Evolutionary conservation across 2,888 invertebrate genomes (phyloP), one percentile per base, ranked within the genome.

Genomic region (Gandaritis pyraliata): DNA sequence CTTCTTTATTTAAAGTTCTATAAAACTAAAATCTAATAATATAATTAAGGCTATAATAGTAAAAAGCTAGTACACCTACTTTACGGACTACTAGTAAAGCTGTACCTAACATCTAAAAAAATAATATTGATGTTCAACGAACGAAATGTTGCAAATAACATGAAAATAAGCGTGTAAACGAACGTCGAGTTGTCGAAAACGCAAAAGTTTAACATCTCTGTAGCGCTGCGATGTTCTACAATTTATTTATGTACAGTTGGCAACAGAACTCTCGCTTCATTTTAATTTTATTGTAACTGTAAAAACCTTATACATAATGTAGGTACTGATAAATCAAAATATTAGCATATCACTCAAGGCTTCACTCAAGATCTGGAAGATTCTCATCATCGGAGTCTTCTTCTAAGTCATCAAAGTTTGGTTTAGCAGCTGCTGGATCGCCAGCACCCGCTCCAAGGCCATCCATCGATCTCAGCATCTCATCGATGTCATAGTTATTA

Each of bases 351-450:
- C 83, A 82, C 70, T 66, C 65, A 66, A 68, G 71, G 68, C 75
- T 80, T 93, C 89, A 95, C 90, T 95, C 95, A 81, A 96, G 93
- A 84, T 95, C 95, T 18, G 96, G 96, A 87, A 96, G 89, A 73
- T 95, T 95, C 78, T 96, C 96, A 80, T 97, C 97, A 81, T 97
- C 97, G 1, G 95, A 96, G 80, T 96, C 97, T 70, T 93, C 94
- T 72, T 95, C 95, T 75, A 96, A 87, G 81, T 96, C 96, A 78
- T 96, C 96, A 72, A 97, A 95, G 70, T 93, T 94, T 58, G 95
- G 95, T 88, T 95, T 95, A 36, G 90, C 93, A 68, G 90, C 92
- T 30, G 38, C 50, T 64, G 90, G 93, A 60, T 90, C 92, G 55
- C 92, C 87, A 55, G 74, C 82, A 3, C 77, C 81, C 0, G 74